A percentile compares a stretch with the other conserved stretches of the same genome.
Evolutionary conservation across 2,113 vertebrate species (phyloP).

Genomic region (Cheilinus undulatus): DNA sequence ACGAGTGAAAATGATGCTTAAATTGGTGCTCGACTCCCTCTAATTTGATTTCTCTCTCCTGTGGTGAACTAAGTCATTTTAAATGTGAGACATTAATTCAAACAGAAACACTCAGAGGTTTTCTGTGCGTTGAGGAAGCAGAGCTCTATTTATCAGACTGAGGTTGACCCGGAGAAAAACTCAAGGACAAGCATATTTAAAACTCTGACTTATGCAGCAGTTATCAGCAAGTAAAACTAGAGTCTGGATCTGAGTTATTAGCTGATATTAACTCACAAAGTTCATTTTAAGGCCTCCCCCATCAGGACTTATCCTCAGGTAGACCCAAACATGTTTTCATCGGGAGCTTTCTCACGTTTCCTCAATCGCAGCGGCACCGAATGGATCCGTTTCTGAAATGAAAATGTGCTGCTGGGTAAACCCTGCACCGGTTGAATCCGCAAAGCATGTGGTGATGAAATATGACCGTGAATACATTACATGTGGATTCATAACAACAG

Average conservation of each 20-base stretch:
- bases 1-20: constrained; percentile 12
- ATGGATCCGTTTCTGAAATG: not conserved
- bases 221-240: too few species aligned
- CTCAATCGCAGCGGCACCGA: not conserved
- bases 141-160: constrained; percentile 25
- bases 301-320: not conserved
- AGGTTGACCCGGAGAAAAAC: constrained; percentile 14
- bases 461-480: not conserved
- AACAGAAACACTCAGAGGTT: constrained; percentile 1
- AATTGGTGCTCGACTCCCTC: constrained; percentile 27
- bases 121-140: constrained; percentile 2
- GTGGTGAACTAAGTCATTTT: constrained; percentile 39
- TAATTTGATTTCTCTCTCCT: constrained; percentile 40
- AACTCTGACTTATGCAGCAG: not conserved
- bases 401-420: not conserved
- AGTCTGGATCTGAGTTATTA: too few species aligned
- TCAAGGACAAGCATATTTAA: not conserved
- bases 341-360: not conserved
- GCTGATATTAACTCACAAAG: too few species aligned
- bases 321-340: not conserved
- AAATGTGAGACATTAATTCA: constrained; percentile 34
- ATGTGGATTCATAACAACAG: not conserved
- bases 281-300: too few species aligned
- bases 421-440: not conserved
- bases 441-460: not conserved